Conservation (phyloP, 2,113 vertebrate genomes). For the Thomomys bottae region DNA sequence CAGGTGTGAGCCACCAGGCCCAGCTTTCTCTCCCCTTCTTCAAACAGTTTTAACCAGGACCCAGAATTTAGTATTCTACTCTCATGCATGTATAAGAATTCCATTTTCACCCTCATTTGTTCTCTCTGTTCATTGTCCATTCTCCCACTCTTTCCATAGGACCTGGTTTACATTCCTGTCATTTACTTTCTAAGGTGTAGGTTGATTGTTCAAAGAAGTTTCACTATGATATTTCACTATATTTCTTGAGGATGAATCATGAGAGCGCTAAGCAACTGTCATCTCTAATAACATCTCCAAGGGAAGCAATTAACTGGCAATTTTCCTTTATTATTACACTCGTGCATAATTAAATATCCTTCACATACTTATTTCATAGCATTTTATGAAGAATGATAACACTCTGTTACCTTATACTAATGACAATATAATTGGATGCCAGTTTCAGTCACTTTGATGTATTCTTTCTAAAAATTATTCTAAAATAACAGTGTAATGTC, state of each 20-base stretch:
- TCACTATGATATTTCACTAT: background rate
- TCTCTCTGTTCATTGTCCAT: too few relatives aligned
- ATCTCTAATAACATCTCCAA: constrained; percentile 48
- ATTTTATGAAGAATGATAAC: constrained; percentile 62
- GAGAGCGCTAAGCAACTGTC: constrained; percentile 8
- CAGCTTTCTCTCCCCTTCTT: too few relatives aligned
- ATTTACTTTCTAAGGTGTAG: too few relatives aligned
- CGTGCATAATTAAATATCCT: constrained; percentile 71
- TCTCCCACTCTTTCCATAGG: too few relatives aligned
- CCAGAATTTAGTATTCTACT: too few relatives aligned
- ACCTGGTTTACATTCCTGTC: too few relatives aligned
- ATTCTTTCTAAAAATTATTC: constrained; percentile 54
- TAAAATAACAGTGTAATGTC: constrained; percentile 42
- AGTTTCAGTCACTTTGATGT: constrained; percentile 70
- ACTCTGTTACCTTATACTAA: constrained; percentile 53
- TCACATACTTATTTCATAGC: constrained; percentile 68
- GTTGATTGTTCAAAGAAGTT: too few relatives aligned
- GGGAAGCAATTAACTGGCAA: constrained; percentile 72
- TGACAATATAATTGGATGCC: constrained; percentile 58
- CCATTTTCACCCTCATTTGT: too few relatives aligned
- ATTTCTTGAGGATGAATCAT: constrained; percentile 68
- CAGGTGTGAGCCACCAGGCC: too few relatives aligned
- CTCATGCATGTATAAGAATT: too few relatives aligned
- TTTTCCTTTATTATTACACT: constrained; percentile 73
- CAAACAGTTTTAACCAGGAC: too few relatives aligned